These are phyloP conservation scores for Cyphotilapia sp. DNA, from an alignment of 2,113 vertebrate genomes.

Conservation along the genomic window DNA sequence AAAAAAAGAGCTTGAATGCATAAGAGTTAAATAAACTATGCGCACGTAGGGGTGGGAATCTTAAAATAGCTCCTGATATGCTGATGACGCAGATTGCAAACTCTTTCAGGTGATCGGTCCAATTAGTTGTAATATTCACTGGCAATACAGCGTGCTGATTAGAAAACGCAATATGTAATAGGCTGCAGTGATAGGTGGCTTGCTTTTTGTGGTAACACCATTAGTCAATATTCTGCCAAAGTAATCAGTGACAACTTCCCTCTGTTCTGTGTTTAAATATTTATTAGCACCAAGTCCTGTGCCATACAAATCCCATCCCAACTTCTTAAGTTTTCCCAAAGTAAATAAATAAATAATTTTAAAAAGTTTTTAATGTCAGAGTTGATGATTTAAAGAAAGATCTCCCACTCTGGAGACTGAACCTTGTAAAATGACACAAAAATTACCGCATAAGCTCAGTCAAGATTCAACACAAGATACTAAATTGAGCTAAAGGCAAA, in stretches of 20 bases:
- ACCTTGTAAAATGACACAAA: not conserved
- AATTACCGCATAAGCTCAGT: accelerated
- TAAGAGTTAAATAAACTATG: not conserved
- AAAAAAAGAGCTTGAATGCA: not conserved
- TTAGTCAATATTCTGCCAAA: not conserved
- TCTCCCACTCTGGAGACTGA: not conserved
- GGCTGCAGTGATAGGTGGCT: not conserved
- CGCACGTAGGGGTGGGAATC: not conserved
- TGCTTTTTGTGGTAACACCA: not conserved
- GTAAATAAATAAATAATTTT: not conserved
- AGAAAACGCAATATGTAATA: not conserved
- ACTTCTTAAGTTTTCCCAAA: not conserved
- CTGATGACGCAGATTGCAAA: not conserved
- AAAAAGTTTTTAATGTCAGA: not conserved
- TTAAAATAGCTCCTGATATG: not conserved
- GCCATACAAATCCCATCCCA: not conserved
- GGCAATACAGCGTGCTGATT: not conserved
- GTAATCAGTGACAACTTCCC: not conserved
- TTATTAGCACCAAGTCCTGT: not conserved
- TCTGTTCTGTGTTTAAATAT: not conserved
- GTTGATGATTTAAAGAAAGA: not conserved
- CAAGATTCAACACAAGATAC: not conserved
- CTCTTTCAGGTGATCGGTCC: not conserved
- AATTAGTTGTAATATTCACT: not conserved
- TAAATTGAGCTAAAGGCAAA: not conserved